Evolutionary conservation across 2,797 vertebrate genomes (phyloP).

Genomic region (Chaetophractus vellerosus): DNA sequence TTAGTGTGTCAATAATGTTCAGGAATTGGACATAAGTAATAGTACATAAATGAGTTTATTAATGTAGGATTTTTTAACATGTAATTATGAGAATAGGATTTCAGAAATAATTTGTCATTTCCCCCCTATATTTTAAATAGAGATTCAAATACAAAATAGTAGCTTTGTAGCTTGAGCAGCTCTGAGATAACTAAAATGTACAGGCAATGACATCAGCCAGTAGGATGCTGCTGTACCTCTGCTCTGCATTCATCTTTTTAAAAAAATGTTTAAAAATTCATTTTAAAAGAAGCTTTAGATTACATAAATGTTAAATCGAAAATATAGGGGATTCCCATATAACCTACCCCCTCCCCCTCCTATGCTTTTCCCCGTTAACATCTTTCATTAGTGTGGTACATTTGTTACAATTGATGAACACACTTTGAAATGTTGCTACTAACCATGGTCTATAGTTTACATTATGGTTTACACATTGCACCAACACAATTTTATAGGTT

Average conservation of each 20-base stretch:
- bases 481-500: too few species aligned
- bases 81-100: background rate
- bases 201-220: background rate
- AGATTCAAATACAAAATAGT: background rate
- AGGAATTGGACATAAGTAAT: background rate
- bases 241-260: background rate
- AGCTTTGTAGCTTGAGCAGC: background rate
- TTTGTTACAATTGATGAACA: too few species aligned
- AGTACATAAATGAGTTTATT: background rate
- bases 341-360: too few species aligned
- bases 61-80: background rate
- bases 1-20: background rate
- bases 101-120: background rate
- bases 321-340: too few species aligned
- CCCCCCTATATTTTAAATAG: background rate
- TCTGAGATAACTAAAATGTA: background rate
- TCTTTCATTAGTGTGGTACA: too few species aligned
- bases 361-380: too few species aligned
- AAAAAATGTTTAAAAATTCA: too few species aligned
- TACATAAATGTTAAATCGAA: too few species aligned
- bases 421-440: too few species aligned
- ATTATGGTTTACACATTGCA: too few species aligned
- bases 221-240: background rate
- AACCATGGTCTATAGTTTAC: too few species aligned
- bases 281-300: too few species aligned